Percentiles rank a stretch among this genome's conserved stretches.
phyloP scores from a whole-genome alignment of 2,113 vertebrate genomes.

The Phainopepla nitens region DNA sequence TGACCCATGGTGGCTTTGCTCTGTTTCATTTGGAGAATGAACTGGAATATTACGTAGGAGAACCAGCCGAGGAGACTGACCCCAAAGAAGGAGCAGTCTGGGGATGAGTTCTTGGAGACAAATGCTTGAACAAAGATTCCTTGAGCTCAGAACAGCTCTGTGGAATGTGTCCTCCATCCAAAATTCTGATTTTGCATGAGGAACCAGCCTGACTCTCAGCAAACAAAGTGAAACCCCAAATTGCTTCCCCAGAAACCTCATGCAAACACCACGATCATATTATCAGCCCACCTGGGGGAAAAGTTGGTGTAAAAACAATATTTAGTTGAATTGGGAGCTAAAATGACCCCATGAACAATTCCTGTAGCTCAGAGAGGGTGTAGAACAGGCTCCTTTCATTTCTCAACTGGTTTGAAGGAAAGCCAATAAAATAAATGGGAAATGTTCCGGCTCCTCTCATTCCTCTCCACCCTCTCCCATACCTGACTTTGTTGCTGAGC shows the following conservation, averaged over 20 bases:
- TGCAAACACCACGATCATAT: accelerated
- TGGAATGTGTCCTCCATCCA: not conserved
- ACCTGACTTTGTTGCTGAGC: accelerated
- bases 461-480: not conserved
- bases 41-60: not conserved
- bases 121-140: accelerated
- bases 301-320: not conserved
- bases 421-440: not conserved
- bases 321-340: not conserved
- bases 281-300: not conserved
- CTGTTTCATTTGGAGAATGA: not conserved
- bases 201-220: not conserved
- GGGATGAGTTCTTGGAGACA: not conserved
- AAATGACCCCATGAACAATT: not conserved
- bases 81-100: not conserved
- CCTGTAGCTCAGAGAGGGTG: not conserved
- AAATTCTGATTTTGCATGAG: not conserved
- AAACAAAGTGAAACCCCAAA: not conserved
- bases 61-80: not conserved
- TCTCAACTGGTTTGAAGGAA: not conserved
- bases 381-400: not conserved
- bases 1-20: accelerated
- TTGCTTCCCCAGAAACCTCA: not conserved
- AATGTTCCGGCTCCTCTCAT: not conserved
- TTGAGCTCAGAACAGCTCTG: not conserved